A percentile compares a stretch with the other conserved stretches of the same genome.
phyloP scores from a whole-genome alignment of 2,888 invertebrate species.

The Drosophila mulleri region DNA sequence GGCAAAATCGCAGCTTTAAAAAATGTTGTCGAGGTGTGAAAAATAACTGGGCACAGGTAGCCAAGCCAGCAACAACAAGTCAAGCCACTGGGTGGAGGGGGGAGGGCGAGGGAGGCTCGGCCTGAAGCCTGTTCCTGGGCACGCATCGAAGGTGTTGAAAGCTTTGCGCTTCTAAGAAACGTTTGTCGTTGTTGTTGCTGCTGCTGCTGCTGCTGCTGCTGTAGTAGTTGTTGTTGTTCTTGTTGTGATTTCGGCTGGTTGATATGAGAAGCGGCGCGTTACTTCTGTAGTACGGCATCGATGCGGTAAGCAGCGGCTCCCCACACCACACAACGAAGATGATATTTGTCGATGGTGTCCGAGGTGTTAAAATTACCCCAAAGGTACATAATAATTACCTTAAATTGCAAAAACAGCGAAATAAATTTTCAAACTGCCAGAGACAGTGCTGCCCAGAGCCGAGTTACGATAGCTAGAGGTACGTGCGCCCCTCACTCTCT shows the following conservation, averaged over 20 bases:
- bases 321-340: conserved; percentile 50
- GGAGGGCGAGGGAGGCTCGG: conserved; percentile 2
- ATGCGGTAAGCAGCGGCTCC: conserved; percentile 24
- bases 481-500: neutral
- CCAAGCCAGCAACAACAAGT: neutral
- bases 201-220: no score
- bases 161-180: conserved; percentile 83
- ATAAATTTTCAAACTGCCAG: conserved; percentile 80
- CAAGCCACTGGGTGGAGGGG: neutral
- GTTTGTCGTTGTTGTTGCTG: conserved; percentile 62
- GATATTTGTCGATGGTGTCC: conserved; percentile 84
- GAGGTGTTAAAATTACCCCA: conserved; percentile 85
- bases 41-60: conserved; percentile 78
- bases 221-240: conserved; percentile 59
- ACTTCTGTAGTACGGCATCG: conserved; percentile 56
- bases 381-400: conserved; percentile 85
- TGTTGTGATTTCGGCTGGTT: conserved; percentile 73
- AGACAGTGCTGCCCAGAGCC: conserved; percentile 48
- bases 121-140: conserved; percentile 61
- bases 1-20: conserved; percentile 20
- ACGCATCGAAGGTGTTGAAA: conserved; percentile 82
- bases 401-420: conserved; percentile 84
- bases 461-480: conserved; percentile 37
- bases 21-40: conserved; percentile 83
- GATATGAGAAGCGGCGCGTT: conserved; percentile 63